phyloP scores from a whole-genome alignment of 2,113 vertebrate genomes.

The Festucalex cinctus region DNA sequence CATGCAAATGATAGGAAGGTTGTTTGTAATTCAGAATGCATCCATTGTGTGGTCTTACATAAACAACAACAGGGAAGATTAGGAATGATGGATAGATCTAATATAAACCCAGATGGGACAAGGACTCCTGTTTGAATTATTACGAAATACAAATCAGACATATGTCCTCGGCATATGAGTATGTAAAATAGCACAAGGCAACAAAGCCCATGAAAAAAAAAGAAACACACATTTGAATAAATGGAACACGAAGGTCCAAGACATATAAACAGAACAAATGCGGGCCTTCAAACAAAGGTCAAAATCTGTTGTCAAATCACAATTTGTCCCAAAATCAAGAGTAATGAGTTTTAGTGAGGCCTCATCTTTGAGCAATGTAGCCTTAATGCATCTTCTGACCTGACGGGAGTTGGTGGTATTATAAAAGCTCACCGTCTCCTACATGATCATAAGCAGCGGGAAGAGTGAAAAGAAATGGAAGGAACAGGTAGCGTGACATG shows the following conservation, averaged over 20 bases:
- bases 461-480: constrained; percentile 31
- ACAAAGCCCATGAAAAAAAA: background rate
- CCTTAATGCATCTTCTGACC: constrained; percentile 52
- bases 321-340: constrained; percentile 64
- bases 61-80: background rate
- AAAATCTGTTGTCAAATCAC: constrained; percentile 66
- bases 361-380: constrained; percentile 44
- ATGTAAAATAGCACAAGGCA: background rate
- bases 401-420: constrained; percentile 44
- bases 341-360: constrained; percentile 56
- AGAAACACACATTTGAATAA: background rate
- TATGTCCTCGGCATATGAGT: background rate
- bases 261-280: constrained; percentile 45
- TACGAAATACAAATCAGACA: background rate
- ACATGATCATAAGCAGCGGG: constrained; percentile 55
- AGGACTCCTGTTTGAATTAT: background rate
- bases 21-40: background rate
- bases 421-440: constrained; percentile 45
- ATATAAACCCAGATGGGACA: constrained; percentile 3
- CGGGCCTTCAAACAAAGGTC: constrained; percentile 56
- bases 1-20: background rate
- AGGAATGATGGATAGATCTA: background rate
- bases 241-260: constrained; percentile 8
- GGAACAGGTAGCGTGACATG: constrained; percentile 46
- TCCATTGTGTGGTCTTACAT: background rate